Conservation (phyloP, 2,797 vertebrate species). For the Periparus ater region DNA sequence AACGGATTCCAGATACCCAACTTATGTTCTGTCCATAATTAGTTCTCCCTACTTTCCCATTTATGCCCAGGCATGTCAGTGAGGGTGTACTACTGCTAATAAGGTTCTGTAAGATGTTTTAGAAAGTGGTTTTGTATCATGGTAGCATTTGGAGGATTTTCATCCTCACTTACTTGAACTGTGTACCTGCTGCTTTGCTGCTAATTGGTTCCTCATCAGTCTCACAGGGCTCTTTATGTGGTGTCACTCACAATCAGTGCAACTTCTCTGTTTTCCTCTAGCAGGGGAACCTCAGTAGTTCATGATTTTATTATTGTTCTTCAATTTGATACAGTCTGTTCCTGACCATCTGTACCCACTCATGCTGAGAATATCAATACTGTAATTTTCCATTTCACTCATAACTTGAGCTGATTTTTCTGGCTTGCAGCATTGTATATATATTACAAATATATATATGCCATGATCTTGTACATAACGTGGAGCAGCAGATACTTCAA, state of each 20-base stretch:
- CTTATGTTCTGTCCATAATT: neutral
- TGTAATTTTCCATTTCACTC: conserved; percentile 64
- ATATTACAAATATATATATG: neutral
- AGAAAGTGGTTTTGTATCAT: neutral
- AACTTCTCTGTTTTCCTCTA: neutral
- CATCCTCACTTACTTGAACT: neutral
- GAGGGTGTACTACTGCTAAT: neutral
- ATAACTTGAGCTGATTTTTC: conserved; percentile 52
- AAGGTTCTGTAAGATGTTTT: neutral
- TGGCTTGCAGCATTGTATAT: conserved; percentile 7
- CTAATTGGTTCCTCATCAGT: neutral
- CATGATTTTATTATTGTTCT: conserved; percentile 66
- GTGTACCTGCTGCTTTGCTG: neutral
- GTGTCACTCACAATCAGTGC: neutral
- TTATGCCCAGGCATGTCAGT: neutral
- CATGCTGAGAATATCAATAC: conserved; percentile 59
- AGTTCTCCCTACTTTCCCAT: neutral
- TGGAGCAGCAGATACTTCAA: conserved; percentile 2
- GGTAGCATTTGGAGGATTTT: neutral
- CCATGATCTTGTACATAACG: neutral
- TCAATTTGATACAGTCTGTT: conserved; percentile 66
- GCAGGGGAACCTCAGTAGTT: conserved; percentile 45
- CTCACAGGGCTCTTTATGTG: neutral
- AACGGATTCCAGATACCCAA: neutral
- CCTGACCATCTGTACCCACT: conserved; percentile 67